Base-by-base conservation (phyloP, 2,888 invertebrate species). In the Drepanosiphum platanoidis region DNA sequence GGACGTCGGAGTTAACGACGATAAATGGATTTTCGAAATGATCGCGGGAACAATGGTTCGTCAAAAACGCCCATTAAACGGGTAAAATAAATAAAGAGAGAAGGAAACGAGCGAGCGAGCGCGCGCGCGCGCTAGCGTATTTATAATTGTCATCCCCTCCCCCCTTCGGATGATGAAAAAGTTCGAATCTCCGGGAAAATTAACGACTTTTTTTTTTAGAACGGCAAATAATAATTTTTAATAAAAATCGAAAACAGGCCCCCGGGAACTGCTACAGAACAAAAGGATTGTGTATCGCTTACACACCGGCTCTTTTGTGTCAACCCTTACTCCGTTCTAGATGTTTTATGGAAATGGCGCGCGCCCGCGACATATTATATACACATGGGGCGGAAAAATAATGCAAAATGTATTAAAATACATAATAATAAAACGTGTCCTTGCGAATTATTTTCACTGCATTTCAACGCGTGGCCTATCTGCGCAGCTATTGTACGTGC, bases 221-320 rank as follows among this genome's bases (percentile, higher is more conserved):
- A 68, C 34, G 32, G 22, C 68, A 22, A 70, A 77, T 77, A 84
- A 84, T 77, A 75, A 77, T 84, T 84, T 84, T 77, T 77, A 77
- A 84, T 84, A 84, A 75, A 75, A 84, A 82, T 61, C 81, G 22
- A 58, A 70, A 84, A 70, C 74, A 34, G 75, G 68, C 52, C 75
- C 84, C 75, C 66, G 83, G 83, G 75, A 75, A 74, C 83, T 9
- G 30, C 34, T 30, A 18, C 74, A 42, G 68, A 84, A 84, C 84
- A 84, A 84, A 84, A 84, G 84, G 84, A 84, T 84, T 75, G 74
- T 34, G 82, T 84, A 84, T 84, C 84, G 84, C 77, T 84, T 84
- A 77, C 84, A 77, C 84, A 77, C 36, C 52, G 34, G 61, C 30
- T 68, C 70, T 84, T n/a, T 84, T 68, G 84, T 58, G 68, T 39